Percentiles rank a stretch among this genome's conserved stretches.
Conservation (phyloP, 2,797 vertebrate species). For the Oreochromis grahami region DNA sequence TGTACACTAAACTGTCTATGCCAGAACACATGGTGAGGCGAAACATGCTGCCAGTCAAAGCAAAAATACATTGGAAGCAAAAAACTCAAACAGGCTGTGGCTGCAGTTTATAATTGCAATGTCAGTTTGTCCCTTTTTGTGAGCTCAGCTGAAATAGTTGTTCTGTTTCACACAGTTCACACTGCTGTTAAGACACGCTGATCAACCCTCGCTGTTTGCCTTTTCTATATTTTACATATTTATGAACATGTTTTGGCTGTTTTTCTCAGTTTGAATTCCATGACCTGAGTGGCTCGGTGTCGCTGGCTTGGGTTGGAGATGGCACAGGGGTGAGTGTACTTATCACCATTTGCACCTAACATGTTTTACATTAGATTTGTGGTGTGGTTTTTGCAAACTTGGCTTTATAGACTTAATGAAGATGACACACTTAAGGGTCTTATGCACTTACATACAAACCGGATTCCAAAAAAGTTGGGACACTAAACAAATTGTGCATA, state of each 20-base stretch:
- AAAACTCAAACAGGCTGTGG: neutral
- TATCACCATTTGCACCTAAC: neutral
- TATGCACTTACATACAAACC: neutral
- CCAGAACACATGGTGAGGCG: neutral
- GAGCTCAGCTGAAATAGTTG: neutral
- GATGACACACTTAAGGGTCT: neutral
- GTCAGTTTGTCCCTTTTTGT: neutral
- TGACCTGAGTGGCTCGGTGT: constrained; percentile 88
- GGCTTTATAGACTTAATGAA: neutral
- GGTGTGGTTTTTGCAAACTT: neutral
- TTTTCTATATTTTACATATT: neutral
- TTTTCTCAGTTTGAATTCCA: constrained; percentile 79
- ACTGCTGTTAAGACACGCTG: neutral
- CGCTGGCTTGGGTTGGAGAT: constrained; percentile 93
- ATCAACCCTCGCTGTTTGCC: neutral
- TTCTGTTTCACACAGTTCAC: neutral
- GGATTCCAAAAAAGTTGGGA: no score
- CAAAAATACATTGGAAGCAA: neutral
- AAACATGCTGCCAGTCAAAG: neutral
- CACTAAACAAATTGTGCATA: no score
- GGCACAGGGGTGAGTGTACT: constrained; percentile 88
- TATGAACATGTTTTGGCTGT: neutral
- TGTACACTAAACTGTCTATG: neutral
- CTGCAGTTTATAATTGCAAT: neutral
- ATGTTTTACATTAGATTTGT: neutral